Conservation (phyloP, 2,113 vertebrate species). For the Oceanodroma tethys region DNA sequence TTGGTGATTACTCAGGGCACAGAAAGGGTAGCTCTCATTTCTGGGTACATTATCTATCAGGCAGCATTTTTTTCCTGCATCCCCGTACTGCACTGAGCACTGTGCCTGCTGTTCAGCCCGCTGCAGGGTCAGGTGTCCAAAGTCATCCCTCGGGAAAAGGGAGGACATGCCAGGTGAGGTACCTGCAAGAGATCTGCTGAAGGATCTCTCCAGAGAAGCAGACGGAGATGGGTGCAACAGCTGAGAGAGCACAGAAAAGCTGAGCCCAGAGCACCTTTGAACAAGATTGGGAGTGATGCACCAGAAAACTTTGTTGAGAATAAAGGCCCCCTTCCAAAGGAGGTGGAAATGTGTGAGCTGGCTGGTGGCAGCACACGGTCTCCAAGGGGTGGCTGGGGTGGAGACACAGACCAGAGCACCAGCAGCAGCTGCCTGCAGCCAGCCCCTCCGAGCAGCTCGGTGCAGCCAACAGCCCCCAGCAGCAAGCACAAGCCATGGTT, state of each 20-base stretch:
- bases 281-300: not conserved
- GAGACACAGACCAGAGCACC: not conserved
- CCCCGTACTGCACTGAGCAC: not conserved
- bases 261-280: not conserved
- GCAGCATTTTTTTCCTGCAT: not conserved
- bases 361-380: not conserved
- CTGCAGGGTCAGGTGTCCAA: not conserved
- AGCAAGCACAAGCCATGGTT: not conserved
- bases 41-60: not conserved
- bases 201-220: not conserved
- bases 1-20: slow-evolving; percentile 8
- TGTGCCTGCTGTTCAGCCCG: not conserved
- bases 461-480: not conserved
- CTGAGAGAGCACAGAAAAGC: not conserved
- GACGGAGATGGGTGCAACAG: not conserved
- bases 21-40: not conserved
- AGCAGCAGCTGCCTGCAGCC: not conserved
- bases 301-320: not conserved
- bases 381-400: not conserved
- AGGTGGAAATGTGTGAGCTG: not conserved
- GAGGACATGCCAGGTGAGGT: not conserved
- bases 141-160: not conserved
- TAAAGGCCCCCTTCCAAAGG: not conserved
- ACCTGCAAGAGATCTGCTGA: not conserved
- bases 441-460: not conserved